phyloP scores from a whole-genome alignment of 2,797 vertebrate genomes.

The Enoplosus armatus region DNA sequence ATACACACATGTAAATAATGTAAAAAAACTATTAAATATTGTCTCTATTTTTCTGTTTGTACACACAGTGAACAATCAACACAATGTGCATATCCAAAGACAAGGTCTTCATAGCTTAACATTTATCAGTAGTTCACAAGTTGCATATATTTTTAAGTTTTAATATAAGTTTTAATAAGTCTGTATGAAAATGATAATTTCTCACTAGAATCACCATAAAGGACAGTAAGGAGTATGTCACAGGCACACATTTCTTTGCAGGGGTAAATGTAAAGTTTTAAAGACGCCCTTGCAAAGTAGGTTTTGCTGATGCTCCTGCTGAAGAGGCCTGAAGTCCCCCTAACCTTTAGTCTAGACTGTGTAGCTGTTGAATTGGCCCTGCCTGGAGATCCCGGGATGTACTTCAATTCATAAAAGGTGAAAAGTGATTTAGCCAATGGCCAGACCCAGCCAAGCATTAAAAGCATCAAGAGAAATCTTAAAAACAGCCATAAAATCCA shows the following conservation, averaged over 20 bases:
- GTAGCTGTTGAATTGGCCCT: constrained; percentile 20
- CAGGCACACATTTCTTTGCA: neutral
- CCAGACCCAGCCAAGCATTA: constrained; percentile 50
- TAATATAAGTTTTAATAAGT: too few species aligned
- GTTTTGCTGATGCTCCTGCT: constrained; percentile 11
- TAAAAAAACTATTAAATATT: too few species aligned
- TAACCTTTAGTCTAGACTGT: constrained; percentile 26
- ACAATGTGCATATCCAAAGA: neutral
- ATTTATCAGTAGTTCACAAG: neutral
- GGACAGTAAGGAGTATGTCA: neutral
- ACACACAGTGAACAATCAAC: neutral
- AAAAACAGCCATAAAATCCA: constrained; percentile 58
- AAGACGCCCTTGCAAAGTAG: neutral
- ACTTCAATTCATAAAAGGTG: constrained; percentile 54
- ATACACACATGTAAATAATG: neutral
- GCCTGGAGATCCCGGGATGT: constrained; percentile 17
- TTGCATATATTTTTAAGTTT: too few species aligned
- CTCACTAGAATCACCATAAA: neutral
- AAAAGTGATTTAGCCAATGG: constrained; percentile 54
- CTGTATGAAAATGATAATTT: neutral
- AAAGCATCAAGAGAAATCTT: constrained; percentile 41
- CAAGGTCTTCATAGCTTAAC: neutral
- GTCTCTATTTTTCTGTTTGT: neutral
- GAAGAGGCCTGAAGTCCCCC: constrained; percentile 15
- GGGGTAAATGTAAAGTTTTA: neutral